phyloP scores from a whole-genome alignment of 2,113 vertebrate genomes.

The Narcine bancroftii region DNA sequence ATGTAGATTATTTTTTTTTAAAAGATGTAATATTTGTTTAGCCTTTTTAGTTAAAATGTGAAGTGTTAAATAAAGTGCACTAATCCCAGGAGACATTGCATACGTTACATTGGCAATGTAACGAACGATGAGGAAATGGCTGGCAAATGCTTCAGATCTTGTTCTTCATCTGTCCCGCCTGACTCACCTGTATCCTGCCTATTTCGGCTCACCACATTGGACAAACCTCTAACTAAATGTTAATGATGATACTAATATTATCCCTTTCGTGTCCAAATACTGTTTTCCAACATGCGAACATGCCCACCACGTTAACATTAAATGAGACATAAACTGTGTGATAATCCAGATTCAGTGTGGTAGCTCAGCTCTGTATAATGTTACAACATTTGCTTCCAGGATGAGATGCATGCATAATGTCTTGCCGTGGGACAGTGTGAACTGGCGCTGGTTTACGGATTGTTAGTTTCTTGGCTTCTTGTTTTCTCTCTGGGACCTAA shows the following conservation, averaged over 20 bases:
- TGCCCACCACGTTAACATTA: neutral
- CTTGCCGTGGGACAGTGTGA: neutral
- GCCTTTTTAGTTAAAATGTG: neutral
- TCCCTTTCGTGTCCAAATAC: neutral
- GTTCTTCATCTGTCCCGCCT: neutral
- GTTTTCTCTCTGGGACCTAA: neutral
- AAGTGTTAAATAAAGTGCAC: constrained; percentile 16
- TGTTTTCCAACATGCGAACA: neutral
- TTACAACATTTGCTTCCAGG: neutral
- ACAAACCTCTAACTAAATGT: neutral
- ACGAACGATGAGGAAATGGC: neutral
- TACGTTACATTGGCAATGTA: neutral
- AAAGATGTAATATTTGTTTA: neutral
- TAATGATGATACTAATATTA: neutral
- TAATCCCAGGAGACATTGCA: neutral
- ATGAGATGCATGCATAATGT: no score
- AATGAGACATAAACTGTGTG: neutral
- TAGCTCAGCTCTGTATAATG: neutral
- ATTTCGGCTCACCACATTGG: neutral
- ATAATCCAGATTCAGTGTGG: neutral
- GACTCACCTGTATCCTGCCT: neutral
- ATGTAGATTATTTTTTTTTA: neutral
- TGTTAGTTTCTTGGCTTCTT: neutral
- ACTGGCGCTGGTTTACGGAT: neutral
- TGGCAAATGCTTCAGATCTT: neutral